Evolutionary conservation across 1,140 invertebrate genomes (phyloP), one percentile per base, ranked within the genome.

Genomic region (Caligus rogercresseyi): DNA sequence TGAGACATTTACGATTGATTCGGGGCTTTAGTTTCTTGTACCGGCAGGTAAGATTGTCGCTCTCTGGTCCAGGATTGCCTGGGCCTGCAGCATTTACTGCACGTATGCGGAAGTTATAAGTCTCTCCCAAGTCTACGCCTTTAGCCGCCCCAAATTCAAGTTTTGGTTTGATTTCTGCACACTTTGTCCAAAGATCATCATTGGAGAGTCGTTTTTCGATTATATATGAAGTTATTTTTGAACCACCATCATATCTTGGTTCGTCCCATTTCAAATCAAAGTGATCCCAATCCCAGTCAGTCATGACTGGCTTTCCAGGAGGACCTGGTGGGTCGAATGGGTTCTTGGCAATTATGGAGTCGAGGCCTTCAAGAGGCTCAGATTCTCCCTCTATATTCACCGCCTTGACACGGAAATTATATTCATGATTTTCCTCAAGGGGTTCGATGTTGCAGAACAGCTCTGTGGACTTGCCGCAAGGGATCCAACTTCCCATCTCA

Each of bases 311-410:
- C 64, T 83, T 82, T 52, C 87, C 87, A 64, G 90, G 89, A 68
- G 88, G 81, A 63, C 88, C 90, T 68, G 91, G 90, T 72, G 89
- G 86, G 74, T 94, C 89, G 72, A 89, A 98, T 69, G 92, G 92
- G 87, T 98, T 95, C 75, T 97, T 97, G 19, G 94, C 94, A 67
- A 95, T 79, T 64, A 95, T 89, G 16, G 86, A 81, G 66, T 89
- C 81, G 53, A 89, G 84, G 3, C 89, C 88, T 67, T 86, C 83
- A 51, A 98, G 74, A 15, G 91, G 90, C 70, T 93, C 89, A 2
- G 91, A 94, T 71, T 88, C 86, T 19, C 94, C 94, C 74, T 96
- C 89, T 59, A 85, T 82, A 72, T 98, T 98, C 1, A 96, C 90
- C 63, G 94, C 94, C 15, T 83, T 80, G 0, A 98, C 91, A 53